phyloP scores from a whole-genome alignment of 2,888 invertebrate genomes.

The Stenchaetothrips biformis region DNA sequence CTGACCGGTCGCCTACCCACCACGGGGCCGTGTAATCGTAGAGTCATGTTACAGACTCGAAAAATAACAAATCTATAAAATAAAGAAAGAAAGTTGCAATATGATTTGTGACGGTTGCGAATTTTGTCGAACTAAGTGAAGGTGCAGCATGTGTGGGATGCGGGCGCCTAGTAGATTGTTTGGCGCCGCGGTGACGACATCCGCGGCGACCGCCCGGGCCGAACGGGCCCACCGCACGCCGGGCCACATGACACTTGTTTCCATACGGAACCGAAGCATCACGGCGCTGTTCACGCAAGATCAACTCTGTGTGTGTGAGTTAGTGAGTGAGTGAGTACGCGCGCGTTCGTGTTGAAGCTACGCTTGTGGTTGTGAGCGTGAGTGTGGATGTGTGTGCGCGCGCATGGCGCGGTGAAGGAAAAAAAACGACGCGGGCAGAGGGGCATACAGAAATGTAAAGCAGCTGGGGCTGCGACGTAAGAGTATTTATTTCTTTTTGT shows the following conservation, averaged over 20 bases:
- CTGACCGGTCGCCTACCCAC: no score
- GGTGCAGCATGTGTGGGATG: no score
- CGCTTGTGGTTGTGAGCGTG: neutral
- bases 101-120: no score
- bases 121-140: no score
- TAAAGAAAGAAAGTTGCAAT: no score
- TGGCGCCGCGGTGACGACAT: neutral
- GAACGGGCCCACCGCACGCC: neutral
- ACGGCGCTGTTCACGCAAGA: conserved; percentile 7
- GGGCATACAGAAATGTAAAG: conserved; percentile 14
- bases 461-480: conserved; percentile 3
- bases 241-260: conserved; percentile 20
- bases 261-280: conserved; percentile 15
- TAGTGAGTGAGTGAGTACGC: neutral
- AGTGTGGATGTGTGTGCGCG: neutral
- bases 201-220: neutral
- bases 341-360: no score
- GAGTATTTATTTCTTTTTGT: conserved; percentile 22
- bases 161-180: no score
- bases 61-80: no score
- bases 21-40: no score
- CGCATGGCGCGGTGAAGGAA: neutral
- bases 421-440: neutral
- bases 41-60: no score
- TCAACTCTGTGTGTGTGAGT: neutral